These are phyloP conservation scores for Thymallus thymallus DNA, from an alignment of 2,113 vertebrate species.

Conservation along the genomic window DNA sequence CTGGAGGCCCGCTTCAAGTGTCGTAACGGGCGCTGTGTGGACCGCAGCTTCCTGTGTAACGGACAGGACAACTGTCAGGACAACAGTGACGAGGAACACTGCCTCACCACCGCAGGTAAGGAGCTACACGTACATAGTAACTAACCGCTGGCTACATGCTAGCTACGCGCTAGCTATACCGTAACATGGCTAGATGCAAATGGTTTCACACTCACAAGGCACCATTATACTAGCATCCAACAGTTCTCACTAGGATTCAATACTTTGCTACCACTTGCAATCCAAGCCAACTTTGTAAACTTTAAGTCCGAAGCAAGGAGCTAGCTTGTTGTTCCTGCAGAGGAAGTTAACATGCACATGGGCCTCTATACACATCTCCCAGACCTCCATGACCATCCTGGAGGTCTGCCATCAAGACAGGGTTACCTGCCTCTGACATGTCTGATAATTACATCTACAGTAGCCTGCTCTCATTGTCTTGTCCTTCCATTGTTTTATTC, in stretches of 20 bases:
- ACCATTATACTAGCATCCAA: neutral
- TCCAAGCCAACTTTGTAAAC: too few relatives aligned
- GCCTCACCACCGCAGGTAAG: conserved; percentile 88
- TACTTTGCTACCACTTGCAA: too few relatives aligned
- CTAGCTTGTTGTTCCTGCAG: too few relatives aligned
- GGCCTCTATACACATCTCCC: too few relatives aligned
- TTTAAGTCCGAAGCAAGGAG: too few relatives aligned
- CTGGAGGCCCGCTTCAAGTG: conserved; percentile 94
- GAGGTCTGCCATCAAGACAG: conserved; percentile 31
- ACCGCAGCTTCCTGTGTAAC: conserved; percentile 96
- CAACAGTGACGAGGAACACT: conserved; percentile 94
- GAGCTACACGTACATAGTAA: neutral
- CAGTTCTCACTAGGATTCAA: too few relatives aligned
- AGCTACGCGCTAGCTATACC: too few relatives aligned
- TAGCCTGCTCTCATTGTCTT: conserved; percentile 9
- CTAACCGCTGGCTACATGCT: neutral
- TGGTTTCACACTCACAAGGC: neutral
- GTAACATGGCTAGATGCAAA: neutral
- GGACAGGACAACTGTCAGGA: conserved; percentile 94
- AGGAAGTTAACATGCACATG: too few relatives aligned
- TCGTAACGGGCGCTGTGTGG: conserved; percentile 91
- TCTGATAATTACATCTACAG: conserved; percentile 24
- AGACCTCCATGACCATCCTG: conserved; percentile 1
- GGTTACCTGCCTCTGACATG: conserved; percentile 22
- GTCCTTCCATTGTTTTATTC: conserved; percentile 38